Percentiles rank a stretch among this genome's conserved stretches.
Evolutionary conservation across 2,113 vertebrate species (phyloP).

Genomic region (Pachyramphus minor): DNA sequence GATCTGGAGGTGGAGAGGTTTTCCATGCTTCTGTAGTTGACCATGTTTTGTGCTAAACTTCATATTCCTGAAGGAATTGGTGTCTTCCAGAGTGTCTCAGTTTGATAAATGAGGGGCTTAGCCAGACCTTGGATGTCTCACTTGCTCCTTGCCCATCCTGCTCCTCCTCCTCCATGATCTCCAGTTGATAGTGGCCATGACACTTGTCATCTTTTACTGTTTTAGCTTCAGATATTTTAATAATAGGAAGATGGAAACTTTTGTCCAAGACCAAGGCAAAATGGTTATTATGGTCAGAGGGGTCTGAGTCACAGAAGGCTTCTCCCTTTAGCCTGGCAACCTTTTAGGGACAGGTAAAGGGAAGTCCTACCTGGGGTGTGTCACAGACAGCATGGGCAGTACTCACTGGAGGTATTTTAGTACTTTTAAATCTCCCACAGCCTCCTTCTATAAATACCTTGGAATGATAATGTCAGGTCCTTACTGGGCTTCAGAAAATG

Average conservation of each 20-base stretch:
- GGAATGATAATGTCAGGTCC: neutral
- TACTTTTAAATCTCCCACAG: neutral
- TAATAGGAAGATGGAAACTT: neutral
- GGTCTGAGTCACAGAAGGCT: neutral
- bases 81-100: neutral
- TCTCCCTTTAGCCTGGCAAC: neutral
- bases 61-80: neutral
- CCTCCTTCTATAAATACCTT: neutral
- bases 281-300: neutral
- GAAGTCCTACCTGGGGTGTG: neutral
- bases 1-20: neutral
- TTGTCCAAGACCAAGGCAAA: neutral
- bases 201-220: neutral
- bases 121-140: neutral
- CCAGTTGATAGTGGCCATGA: too few species aligned
- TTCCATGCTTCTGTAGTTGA: neutral
- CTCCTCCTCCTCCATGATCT: neutral
- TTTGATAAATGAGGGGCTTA: neutral
- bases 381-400: neutral
- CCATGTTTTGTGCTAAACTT: neutral
- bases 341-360: neutral
- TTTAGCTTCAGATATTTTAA: neutral
- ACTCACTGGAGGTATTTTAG: fast-evolving
- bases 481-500: neutral
- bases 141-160: neutral